Base-by-base conservation (phyloP, 2,113 vertebrate species). In the Urocolius indicus region DNA sequence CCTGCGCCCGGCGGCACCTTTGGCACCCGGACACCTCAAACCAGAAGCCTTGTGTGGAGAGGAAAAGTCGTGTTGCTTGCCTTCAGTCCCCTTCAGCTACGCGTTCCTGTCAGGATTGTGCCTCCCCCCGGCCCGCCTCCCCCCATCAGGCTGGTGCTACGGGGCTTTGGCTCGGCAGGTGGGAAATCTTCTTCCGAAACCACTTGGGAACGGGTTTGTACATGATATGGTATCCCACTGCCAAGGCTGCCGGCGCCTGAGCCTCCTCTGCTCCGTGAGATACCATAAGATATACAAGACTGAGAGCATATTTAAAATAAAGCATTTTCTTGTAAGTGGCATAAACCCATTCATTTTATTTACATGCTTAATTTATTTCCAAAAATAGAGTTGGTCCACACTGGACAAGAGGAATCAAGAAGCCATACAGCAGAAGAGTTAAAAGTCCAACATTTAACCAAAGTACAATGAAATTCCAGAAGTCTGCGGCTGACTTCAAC, bases 301-400 rank as follows among this genome's bases (percentile, higher is more conserved):
- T 96, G 86, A 92, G 73, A 21, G 68, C 74, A 77, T 68, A 74
- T 87, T 96, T 95, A 92, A 94, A 95, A 95, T 69, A 94, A 97
- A 96, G 84, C 74, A 88, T 97, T 96, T 97, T 97, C 94, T 96
- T 95, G 41, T 95, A 96, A 94, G 93, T 95, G 95, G 92, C 92
- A 96, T 94, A 96, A 96, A 96, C 87, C 94, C 97, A 96, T 95
- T 95, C 52, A 74, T 96, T 97, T 97, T 97, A 96, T 96, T 97
- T 96, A 95, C 96, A 97, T 93, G 92, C 94, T 93, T 74, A 91
- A 91, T 97, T 95, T 96, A 97, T 97, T 97, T 97, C 93, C 91
- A 97, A 95, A 97, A 97, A 96, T 95, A 96, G 94, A 96, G 74
- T 90, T 96, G 93, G 91, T 97, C 92, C 93, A 96, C 95, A 96